Conservation (phyloP, 1,140 invertebrate species). For the Telenomus remus region DNA sequence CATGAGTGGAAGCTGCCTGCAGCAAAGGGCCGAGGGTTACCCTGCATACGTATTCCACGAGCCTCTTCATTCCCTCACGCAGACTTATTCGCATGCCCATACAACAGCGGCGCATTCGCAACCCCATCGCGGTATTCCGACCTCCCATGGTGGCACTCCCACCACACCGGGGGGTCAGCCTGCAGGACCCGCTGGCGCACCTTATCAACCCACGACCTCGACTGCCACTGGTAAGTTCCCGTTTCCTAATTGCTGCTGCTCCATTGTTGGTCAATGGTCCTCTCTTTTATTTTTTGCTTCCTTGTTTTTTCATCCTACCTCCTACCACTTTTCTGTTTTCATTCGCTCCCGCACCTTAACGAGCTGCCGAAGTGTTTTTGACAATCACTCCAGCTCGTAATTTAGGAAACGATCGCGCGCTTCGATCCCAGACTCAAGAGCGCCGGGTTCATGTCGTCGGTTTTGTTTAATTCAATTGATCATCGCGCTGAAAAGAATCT, state of each 20-base stretch:
- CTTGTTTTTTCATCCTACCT: neutral
- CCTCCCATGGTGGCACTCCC: conserved; percentile 71
- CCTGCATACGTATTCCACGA: conserved; percentile 95
- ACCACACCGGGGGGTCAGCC: conserved; percentile 72
- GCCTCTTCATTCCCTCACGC: conserved; percentile 85
- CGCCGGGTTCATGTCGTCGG: conserved; percentile 36
- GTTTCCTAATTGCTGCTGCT: conserved; percentile 57
- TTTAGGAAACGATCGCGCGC: conserved; percentile 24
- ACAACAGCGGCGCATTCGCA: conserved; percentile 76
- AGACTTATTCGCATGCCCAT: conserved; percentile 74
- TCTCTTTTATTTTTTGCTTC: conserved; percentile 13
- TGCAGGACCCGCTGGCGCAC: conserved; percentile 75
- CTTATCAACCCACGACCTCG: conserved; percentile 80
- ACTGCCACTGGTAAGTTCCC: conserved; percentile 77
- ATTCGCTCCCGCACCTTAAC: conserved; percentile 28
- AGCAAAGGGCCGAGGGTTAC: conserved; percentile 90
- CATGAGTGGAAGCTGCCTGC: conserved; percentile 90
- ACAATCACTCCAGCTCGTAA: conserved; percentile 40
- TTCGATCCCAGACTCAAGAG: conserved; percentile 23
- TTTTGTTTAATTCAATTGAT: conserved; percentile 47
- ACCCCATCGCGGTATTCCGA: conserved; percentile 72
- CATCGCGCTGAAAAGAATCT: conserved; percentile 13
- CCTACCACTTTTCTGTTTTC: conserved; percentile 11
- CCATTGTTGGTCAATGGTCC: conserved; percentile 53
- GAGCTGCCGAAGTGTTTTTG: conserved; percentile 50